These are phyloP conservation scores for Ameiurus melas DNA, from an alignment of 2,113 vertebrate genomes.

Conservation along the genomic window DNA sequence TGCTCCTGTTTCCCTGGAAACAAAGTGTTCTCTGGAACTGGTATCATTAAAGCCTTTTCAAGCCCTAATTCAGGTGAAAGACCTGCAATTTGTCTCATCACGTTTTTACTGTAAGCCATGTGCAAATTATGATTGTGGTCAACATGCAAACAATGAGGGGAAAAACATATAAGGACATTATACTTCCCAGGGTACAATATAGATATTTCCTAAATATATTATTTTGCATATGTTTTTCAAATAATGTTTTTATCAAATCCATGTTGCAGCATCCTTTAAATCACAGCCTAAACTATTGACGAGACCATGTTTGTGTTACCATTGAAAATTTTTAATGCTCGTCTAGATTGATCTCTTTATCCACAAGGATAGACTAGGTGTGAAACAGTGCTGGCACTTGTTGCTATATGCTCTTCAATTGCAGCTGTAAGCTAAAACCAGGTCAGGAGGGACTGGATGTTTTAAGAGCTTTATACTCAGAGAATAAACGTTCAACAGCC, in stretches of 20 bases:
- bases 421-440: slow-evolving; percentile 15
- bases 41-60: slow-evolving; percentile 38
- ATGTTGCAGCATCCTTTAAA: background rate
- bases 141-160: background rate
- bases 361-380: background rate
- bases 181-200: background rate
- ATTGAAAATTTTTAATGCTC: background rate
- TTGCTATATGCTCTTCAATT: background rate
- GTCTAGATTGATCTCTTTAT: background rate
- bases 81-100: slow-evolving; percentile 31
- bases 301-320: background rate
- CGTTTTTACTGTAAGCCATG: slow-evolving; percentile 8
- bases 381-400: background rate
- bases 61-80: slow-evolving; percentile 37
- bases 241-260: background rate
- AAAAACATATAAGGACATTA: background rate
- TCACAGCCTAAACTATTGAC: background rate
- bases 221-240: background rate
- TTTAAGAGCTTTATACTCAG: background rate
- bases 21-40: slow-evolving; percentile 32
- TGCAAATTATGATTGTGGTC: background rate
- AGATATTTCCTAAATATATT: background rate
- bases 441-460: background rate
- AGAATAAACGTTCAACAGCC: slow-evolving; percentile 9
- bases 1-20: slow-evolving; percentile 49